Evolutionary conservation across 2,113 vertebrate genomes (phyloP), one percentile per base, ranked within the genome.

Genomic region (Dasyornis broadbenti): DNA sequence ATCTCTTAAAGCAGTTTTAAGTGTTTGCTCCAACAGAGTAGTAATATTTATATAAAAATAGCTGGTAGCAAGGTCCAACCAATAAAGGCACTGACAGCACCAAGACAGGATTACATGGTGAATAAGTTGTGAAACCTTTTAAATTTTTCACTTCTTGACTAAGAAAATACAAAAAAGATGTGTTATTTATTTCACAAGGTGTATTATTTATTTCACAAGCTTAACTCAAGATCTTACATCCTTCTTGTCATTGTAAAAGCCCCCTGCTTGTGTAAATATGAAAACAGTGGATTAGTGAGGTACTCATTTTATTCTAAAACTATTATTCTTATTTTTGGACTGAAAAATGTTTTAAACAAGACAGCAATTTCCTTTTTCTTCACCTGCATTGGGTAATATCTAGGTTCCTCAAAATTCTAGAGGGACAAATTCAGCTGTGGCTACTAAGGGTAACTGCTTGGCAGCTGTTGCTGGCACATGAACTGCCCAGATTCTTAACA

Each of bases 1-100:
- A 70, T 60, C 61, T 95, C 96, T 92, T 76, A 94, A 97, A 90
- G 69, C 83, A 89, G 52, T 97, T 97, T 96, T 96, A 97, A 82
- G 79, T 92, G 54, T 96, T 97, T 97, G 33, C 65, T 80, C 86
- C 89, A 82, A 87, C 50, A 92, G 66, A 94, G 57, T 84, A 94
- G 95, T 86, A 97, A 94, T 73, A 73, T 77, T 96, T 94, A 66
- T 94, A 95, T 94, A 89, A 92, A 97, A 97, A 87, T 42, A 96
- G 83, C 21, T 40, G 27, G 69, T 82, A 86, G 40, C 75, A 86
- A 76, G 81, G 92, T 89, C 81, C 86, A 96, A 77, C 93, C 96
- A 96, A 96, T 97, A 97, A 96, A 96, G 90, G 93, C 60, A 64
- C 73, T 22, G 42, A 94, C 54, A 93, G 57, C 54, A 80, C 40